A percentile compares a stretch with the other conserved stretches of the same genome.
These are phyloP conservation scores for Anarrhichthys ocellatus DNA, from an alignment of 2,113 vertebrate genomes.

Conservation along the genomic window DNA sequence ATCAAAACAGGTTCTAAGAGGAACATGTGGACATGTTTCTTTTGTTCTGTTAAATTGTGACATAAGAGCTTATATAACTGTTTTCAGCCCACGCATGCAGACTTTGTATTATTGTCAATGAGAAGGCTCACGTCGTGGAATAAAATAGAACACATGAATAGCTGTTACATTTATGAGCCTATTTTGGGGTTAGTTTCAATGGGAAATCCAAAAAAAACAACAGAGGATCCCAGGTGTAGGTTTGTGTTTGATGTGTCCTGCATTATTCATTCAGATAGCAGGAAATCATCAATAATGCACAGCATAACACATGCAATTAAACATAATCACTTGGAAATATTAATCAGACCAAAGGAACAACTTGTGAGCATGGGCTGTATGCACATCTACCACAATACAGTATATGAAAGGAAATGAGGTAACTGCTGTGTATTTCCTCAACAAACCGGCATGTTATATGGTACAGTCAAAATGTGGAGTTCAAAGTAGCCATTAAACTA, in stretches of 20 bases:
- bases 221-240: background rate
- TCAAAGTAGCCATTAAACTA: slow-evolving; percentile 5
- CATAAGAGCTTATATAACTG: background rate
- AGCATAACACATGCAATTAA: slow-evolving; percentile 18
- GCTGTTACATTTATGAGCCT: background rate
- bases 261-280: slow-evolving; percentile 18
- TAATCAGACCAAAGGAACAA: slow-evolving; percentile 20
- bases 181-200: background rate
- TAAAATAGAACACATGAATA: background rate
- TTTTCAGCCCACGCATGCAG: background rate
- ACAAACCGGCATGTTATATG: slow-evolving; percentile 3
- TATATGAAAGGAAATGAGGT: background rate
- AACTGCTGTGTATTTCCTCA: background rate
- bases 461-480: background rate
- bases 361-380: background rate
- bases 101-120: background rate
- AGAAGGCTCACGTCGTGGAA: background rate
- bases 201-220: background rate
- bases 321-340: slow-evolving; percentile 5
- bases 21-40: background rate
- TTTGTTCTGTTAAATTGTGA: background rate
- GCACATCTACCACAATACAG: background rate
- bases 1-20: background rate
- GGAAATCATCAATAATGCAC: slow-evolving; percentile 28
- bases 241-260: background rate